Evolutionary conservation across 2,113 vertebrate species (phyloP), one percentile per base, ranked within the genome.

Genomic region (Rhinopomastus cyanomelas): DNA sequence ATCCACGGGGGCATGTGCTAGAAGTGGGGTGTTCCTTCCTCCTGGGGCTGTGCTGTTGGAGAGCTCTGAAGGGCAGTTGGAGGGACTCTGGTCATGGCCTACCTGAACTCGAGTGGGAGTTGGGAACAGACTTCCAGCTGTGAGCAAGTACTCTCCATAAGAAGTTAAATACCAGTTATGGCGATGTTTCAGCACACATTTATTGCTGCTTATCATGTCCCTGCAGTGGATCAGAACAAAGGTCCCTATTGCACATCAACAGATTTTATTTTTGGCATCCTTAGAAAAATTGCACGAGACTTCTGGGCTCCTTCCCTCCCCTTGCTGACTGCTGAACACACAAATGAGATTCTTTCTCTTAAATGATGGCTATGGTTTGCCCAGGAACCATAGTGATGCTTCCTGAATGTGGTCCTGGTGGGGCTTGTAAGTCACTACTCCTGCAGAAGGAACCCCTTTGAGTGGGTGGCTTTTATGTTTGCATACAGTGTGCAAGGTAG

Each of bases 191-290:
- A 92, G 90, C 87, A 9, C 55, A 73, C 22, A 34, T 97, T 97
- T 97, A 98, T 97, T 98, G 97, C 97, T 97, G 95, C 91, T 95
- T 56, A 37, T 60, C 69, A 62, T 90, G 96, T 96, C 88, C 95
- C 95, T 97, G 96, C 89, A 95, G 92, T 92, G 85, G 89, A 93
- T 83, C 84, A 93, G 76, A 95, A 96, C 51, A 0, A 89, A 92
- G 64, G 87, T 95, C 82, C 86, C 86, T 96, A 91, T 96, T 95
- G 95, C 94, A 97, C 94, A 74, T 94, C 39, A 81, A 44, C 46
- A 60, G 69, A 66, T 75, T 82, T 90, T 94, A 48, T 86, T 96
- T 96, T 90, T 96, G 95, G 96, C 95, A 95, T 97, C 72, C 89
- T 93, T 88, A 42, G 66, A 89, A 83, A 90, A 95, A 78, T 91